phyloP scores from a whole-genome alignment of 2,888 invertebrate genomes.

The Himalopsyche kuldschensis region DNA sequence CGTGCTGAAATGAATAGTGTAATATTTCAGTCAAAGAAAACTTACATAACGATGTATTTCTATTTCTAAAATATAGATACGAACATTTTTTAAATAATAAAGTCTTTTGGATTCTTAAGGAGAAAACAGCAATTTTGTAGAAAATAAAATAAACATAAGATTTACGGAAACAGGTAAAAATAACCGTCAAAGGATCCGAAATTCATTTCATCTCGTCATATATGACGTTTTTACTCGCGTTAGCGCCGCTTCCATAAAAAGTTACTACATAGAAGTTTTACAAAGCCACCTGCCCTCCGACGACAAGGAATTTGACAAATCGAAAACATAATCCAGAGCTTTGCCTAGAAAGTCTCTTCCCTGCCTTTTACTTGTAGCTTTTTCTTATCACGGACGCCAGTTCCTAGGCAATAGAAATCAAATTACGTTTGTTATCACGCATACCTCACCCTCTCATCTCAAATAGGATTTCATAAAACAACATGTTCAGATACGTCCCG shows the following conservation, averaged over 20 bases:
- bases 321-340: conserved; percentile 36
- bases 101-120: no score
- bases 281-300: neutral
- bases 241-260: conserved; percentile 26
- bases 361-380: conserved; percentile 4
- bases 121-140: neutral
- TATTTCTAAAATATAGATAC: no score
- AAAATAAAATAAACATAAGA: neutral
- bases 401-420: conserved; percentile 32
- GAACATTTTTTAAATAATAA: no score
- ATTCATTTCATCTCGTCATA: neutral
- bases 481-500: no score
- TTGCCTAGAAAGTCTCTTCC: neutral
- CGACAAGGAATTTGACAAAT: conserved; percentile 35
- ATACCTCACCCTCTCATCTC: neutral
- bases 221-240: conserved; percentile 2
- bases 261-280: conserved; percentile 19
- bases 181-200: neutral
- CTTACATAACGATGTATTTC: no score
- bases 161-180: neutral
- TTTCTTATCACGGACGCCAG: conserved; percentile 1
- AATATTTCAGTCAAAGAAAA: no score
- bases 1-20: no score
- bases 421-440: conserved; percentile 30
- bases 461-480: no score